Evolutionary conservation across 1,140 invertebrate species (phyloP).

Genomic region (Papilio polytes): DNA sequence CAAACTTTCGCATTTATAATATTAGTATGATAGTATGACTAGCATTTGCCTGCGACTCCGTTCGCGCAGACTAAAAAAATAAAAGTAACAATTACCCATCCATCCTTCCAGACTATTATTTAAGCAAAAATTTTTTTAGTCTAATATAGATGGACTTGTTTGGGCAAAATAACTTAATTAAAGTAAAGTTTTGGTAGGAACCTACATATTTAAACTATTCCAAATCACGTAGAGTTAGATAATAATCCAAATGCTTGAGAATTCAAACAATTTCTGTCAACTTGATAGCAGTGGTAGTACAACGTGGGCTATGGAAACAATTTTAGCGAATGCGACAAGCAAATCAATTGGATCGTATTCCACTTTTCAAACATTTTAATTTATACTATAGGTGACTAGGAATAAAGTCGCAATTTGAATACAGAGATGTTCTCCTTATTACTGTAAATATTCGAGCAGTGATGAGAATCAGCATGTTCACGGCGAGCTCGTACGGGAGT

Average conservation of each 20-base stretch:
- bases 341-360: background rate
- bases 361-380: constrained; percentile 1
- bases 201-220: background rate
- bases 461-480: constrained; percentile 78
- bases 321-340: constrained; percentile 56
- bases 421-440: constrained; percentile 36
- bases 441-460: constrained; percentile 47
- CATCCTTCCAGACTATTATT: no score
- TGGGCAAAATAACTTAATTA: no score
- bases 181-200: background rate
- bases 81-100: no score
- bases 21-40: background rate
- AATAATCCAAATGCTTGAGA: constrained; percentile 54
- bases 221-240: no score
- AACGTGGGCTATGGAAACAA: constrained; percentile 66
- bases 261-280: constrained; percentile 70
- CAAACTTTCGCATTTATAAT: no score
- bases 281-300: constrained; percentile 75
- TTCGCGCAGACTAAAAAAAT: no score
- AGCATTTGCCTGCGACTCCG: no score
- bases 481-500: constrained; percentile 76
- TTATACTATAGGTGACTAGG: constrained; percentile 30
- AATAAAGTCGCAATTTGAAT: constrained; percentile 46
- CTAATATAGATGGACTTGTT: no score
- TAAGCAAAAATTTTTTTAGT: no score